phyloP scores from a whole-genome alignment of 1,140 invertebrate genomes.

The Aphis gossypii region DNA sequence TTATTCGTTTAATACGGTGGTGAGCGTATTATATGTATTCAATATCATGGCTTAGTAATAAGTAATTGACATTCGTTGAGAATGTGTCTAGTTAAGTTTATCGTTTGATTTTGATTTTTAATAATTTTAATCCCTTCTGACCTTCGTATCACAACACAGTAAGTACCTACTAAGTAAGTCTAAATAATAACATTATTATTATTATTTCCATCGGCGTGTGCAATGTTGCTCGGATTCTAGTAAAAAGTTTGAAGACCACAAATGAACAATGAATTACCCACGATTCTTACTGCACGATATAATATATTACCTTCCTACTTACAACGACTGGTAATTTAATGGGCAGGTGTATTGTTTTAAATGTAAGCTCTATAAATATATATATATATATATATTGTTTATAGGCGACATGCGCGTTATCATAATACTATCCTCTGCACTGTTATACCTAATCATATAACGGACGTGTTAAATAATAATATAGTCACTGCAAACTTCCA shows the following conservation, averaged over 20 bases:
- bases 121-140: background rate
- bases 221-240: too few species aligned
- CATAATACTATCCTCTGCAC: background rate
- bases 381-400: background rate
- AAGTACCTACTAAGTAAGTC: too few species aligned
- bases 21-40: background rate
- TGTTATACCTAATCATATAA: constrained; percentile 9
- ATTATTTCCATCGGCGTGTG: background rate
- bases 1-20: background rate
- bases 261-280: too few species aligned
- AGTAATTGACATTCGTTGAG: background rate
- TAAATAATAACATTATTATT: background rate
- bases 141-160: background rate
- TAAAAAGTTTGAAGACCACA: background rate
- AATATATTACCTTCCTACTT: background rate
- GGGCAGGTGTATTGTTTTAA: background rate
- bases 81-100: background rate
- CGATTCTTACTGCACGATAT: background rate
- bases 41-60: background rate
- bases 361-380: background rate
- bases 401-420: background rate
- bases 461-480: constrained; percentile 9
- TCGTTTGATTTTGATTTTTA: background rate
- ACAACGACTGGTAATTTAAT: background rate
- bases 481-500: background rate